These are phyloP conservation scores for Jordanella pulchra DNA, from an alignment of 2,797 vertebrate genomes.

Conservation along the genomic window DNA sequence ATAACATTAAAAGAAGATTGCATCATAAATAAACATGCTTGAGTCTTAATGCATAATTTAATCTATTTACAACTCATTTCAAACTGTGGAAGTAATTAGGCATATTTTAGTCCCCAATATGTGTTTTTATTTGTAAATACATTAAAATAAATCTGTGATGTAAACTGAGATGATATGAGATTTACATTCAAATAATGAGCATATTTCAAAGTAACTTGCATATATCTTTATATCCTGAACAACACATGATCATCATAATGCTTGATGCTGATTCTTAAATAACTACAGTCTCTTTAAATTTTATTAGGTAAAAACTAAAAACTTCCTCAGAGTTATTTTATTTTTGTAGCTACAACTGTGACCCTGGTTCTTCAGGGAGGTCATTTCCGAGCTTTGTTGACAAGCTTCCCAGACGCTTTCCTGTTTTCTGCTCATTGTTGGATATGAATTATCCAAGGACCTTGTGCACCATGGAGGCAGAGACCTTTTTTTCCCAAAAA, in stretches of 20 bases:
- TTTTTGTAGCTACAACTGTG: conserved; percentile 32
- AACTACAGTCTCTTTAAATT: conserved; percentile 37
- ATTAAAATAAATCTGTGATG: conserved; percentile 32
- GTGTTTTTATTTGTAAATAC: conserved; percentile 60
- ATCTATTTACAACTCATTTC: conserved; percentile 71
- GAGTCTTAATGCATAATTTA: conserved; percentile 70
- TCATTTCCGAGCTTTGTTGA: conserved; percentile 77
- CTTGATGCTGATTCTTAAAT: conserved; percentile 8
- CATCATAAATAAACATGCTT: conserved; percentile 75
- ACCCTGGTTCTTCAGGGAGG: conserved; percentile 46
- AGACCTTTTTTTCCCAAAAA: conserved; percentile 37
- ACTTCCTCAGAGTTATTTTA: conserved; percentile 38
- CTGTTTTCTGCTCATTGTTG: conserved; percentile 67
- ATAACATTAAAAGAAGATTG: conserved; percentile 64
- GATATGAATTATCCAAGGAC: conserved; percentile 59
- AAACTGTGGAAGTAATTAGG: conserved; percentile 72
- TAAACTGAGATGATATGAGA: conserved; percentile 45
- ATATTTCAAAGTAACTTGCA: conserved; percentile 23
- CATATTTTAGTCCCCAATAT: conserved; percentile 57
- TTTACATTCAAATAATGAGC: conserved; percentile 34
- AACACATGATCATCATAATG: background rate
- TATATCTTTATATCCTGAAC: background rate
- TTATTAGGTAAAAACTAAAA: conserved; percentile 36
- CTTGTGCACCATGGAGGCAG: conserved; percentile 12
- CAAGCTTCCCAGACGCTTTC: conserved; percentile 68